These are phyloP conservation scores for Aphrophora alni DNA, from an alignment of 2,888 invertebrate genomes.

Conservation along the genomic window DNA sequence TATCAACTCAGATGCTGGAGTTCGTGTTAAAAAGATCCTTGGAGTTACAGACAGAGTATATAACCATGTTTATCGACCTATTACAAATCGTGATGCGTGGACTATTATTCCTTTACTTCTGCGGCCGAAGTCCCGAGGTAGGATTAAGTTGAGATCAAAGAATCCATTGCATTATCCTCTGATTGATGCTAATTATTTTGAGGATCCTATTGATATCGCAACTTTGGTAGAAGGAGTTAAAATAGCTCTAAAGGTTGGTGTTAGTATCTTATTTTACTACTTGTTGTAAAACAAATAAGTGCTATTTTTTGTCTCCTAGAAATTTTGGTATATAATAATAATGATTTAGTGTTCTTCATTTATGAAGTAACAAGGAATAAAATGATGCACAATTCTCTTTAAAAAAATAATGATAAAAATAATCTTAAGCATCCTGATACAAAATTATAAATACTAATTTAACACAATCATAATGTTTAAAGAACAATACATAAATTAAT, in stretches of 20 bases:
- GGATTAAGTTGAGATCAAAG: slow-evolving; percentile 73
- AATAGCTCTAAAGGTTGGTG: slow-evolving; percentile 50
- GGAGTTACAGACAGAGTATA: slow-evolving; percentile 82
- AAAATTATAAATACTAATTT: no score
- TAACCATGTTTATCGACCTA: slow-evolving; percentile 79
- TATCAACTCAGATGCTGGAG: slow-evolving; percentile 79
- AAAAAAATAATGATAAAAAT: no score
- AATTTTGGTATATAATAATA: background rate
- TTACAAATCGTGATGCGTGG: slow-evolving; percentile 80
- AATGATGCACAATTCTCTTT: no score
- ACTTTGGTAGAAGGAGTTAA: slow-evolving; percentile 77
- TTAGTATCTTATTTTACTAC: background rate
- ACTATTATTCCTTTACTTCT: slow-evolving; percentile 86
- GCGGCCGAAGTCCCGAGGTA: slow-evolving; percentile 77
- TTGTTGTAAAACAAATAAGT: background rate
- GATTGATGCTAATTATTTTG: slow-evolving; percentile 93
- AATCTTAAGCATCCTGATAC: no score
- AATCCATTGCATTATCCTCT: slow-evolving; percentile 88
- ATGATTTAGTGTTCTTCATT: no score
- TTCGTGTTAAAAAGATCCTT: slow-evolving; percentile 75
- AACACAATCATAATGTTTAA: no score
- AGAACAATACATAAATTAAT: no score
- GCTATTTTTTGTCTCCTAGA: no score
- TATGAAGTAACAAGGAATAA: background rate
- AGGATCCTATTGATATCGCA: slow-evolving; percentile 77